These are phyloP conservation scores for Dryoscopus gambensis DNA, from an alignment of 2,113 vertebrate species.

Conservation along the genomic window DNA sequence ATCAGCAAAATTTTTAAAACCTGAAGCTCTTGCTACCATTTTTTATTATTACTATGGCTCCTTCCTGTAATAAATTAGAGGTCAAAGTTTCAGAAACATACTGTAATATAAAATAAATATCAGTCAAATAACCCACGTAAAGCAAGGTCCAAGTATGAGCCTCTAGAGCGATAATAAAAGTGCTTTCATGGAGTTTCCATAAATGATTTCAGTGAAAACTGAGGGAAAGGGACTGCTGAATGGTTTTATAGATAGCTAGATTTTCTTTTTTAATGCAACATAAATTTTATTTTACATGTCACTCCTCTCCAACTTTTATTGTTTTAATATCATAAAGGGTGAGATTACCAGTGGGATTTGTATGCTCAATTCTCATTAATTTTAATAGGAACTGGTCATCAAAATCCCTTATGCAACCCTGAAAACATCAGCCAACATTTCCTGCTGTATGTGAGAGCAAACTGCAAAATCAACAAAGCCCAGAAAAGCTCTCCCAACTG, in stretches of 20 bases:
- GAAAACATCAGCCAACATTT: neutral
- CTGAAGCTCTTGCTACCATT: neutral
- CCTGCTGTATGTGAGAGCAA: neutral
- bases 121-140: neutral
- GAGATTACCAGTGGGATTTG: slow-evolving; percentile 23
- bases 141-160: neutral
- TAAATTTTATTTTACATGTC: slow-evolving; percentile 28
- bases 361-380: slow-evolving; percentile 39
- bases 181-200: neutral
- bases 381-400: slow-evolving; percentile 23
- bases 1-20: neutral
- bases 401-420: neutral
- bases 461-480: neutral
- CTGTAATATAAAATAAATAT: neutral
- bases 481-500: neutral
- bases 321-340: neutral
- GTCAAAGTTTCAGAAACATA: neutral
- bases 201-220: neutral
- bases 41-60: neutral
- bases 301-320: slow-evolving; percentile 8
- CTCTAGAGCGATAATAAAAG: neutral
- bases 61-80: neutral
- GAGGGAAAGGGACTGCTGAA: neutral
- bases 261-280: neutral
- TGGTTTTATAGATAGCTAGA: slow-evolving; percentile 1